Percentiles rank a stretch among this genome's conserved stretches.
Evolutionary conservation across 2,113 vertebrate genomes (phyloP).

Genomic region (Ammospiza caudacuta): DNA sequence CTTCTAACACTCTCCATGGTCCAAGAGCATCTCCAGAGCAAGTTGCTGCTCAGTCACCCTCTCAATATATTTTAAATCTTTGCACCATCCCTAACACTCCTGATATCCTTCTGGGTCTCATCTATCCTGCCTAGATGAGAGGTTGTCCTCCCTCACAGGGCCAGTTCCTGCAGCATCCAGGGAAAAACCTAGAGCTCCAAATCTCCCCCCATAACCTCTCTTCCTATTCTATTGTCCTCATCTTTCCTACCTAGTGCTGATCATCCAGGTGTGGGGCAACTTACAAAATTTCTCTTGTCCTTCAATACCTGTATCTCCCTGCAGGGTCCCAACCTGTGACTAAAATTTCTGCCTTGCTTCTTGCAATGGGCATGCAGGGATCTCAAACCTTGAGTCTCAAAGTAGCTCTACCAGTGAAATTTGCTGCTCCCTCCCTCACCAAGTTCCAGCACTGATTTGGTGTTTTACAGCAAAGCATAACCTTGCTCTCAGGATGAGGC

Average conservation of each 20-base stretch:
- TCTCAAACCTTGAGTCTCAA: neutral
- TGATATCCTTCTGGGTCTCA: neutral
- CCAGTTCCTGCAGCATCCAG: neutral
- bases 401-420: neutral
- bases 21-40: neutral
- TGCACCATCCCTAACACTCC: neutral
- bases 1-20: neutral
- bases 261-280: neutral
- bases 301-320: neutral
- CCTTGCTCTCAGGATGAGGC: neutral
- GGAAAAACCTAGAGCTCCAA: neutral
- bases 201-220: neutral
- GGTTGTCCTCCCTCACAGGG: neutral
- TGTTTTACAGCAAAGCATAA: neutral
- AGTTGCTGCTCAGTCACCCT: neutral
- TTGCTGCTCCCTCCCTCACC: neutral
- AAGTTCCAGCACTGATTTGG: neutral
- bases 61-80: neutral
- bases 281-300: neutral
- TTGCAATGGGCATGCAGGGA: neutral
- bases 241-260: neutral
- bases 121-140: neutral
- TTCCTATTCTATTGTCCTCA: neutral
- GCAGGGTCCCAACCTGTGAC: neutral
- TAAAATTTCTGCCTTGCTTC: neutral